These are phyloP conservation scores for Scaptomyza caliginosa DNA, from an alignment of 2,888 invertebrate genomes.

Conservation along the genomic window DNA sequence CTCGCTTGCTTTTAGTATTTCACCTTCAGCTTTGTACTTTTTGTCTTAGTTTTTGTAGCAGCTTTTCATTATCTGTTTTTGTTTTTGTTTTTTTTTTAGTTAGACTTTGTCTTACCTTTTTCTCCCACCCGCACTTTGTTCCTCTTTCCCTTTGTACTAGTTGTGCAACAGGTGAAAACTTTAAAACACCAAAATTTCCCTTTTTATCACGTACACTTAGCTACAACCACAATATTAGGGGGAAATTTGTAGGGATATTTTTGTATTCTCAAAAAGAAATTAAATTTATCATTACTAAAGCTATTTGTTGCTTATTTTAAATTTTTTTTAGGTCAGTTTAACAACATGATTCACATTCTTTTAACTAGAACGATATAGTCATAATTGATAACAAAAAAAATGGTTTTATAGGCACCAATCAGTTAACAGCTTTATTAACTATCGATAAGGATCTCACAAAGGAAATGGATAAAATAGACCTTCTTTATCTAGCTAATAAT, in stretches of 20 bases:
- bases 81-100: neutral
- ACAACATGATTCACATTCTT: slow-evolving; percentile 22
- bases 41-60: neutral
- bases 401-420: neutral
- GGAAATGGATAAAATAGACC: too few species aligned
- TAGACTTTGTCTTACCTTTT: slow-evolving; percentile 1
- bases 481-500: too few species aligned
- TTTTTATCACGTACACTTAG: neutral
- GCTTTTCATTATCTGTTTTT: neutral
- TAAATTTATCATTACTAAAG: neutral
- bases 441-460: slow-evolving; percentile 30
- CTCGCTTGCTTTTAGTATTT: slow-evolving; percentile 21
- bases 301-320: neutral
- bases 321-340: neutral
- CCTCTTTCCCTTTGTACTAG: slow-evolving; percentile 5
- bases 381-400: slow-evolving; percentile 2
- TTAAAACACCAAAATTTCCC: neutral
- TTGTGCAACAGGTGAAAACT: neutral
- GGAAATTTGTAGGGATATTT: neutral
- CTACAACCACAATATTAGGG: neutral
- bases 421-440: slow-evolving; percentile 4
- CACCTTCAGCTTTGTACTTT: slow-evolving; percentile 19
- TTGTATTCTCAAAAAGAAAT: neutral
- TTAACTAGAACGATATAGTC: neutral
- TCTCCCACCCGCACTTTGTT: slow-evolving; percentile 6